Evolutionary conservation across 2,113 vertebrate genomes (phyloP).

Genomic region (Stomatorhinus ivindoensis): DNA sequence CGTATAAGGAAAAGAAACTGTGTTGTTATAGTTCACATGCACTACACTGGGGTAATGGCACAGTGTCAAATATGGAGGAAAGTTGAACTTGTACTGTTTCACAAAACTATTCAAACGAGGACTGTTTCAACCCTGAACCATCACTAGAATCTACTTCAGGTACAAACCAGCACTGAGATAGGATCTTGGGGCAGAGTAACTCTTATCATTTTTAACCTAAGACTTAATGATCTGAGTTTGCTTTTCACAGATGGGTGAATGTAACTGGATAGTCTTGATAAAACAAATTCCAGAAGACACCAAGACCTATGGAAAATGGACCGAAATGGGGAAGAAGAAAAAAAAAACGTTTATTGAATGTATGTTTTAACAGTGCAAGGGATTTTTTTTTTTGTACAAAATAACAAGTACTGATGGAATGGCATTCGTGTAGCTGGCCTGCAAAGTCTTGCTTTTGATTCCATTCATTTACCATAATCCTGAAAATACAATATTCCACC

Average conservation of each 20-base stretch:
- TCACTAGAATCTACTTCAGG: background rate
- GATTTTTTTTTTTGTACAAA: background rate
- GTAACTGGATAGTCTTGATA: background rate
- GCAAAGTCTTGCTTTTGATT: constrained; percentile 2
- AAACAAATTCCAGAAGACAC: background rate
- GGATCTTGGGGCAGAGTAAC: background rate
- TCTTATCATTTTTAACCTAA: background rate
- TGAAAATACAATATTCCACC: background rate
- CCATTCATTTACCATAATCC: background rate
- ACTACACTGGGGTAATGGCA: background rate
- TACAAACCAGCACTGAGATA: background rate
- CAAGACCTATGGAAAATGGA: background rate
- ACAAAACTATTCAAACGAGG: background rate
- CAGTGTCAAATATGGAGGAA: background rate
- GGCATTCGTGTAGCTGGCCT: background rate
- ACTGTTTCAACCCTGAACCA: background rate
- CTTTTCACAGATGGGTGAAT: background rate
- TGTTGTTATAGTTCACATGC: background rate
- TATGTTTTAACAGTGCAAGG: background rate
- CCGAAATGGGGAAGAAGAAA: background rate
- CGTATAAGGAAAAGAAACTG: background rate
- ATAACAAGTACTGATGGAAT: background rate
- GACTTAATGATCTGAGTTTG: background rate
- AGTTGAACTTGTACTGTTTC: background rate
- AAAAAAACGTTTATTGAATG: background rate